Conservation (phyloP, 2,797 vertebrate genomes). For the Austrolebias charrua region DNA sequence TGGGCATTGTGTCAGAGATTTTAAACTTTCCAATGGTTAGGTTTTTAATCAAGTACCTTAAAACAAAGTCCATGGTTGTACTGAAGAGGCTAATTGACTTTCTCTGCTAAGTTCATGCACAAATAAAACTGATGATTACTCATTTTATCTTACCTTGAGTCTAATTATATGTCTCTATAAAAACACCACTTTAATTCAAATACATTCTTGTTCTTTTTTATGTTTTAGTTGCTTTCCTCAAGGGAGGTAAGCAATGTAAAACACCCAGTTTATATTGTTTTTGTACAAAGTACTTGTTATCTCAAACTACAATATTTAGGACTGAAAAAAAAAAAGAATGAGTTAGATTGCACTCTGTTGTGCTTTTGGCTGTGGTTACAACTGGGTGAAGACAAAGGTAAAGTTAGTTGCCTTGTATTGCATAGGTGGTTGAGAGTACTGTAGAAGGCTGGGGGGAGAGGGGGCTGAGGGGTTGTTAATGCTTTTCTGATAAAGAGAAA, state of each 20-base stretch:
- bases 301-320: conserved; percentile 67
- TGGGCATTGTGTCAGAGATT: too few species aligned
- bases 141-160: conserved; percentile 63
- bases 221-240: conserved; percentile 19
- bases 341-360: conserved; percentile 73
- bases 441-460: conserved; percentile 1
- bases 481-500: conserved; percentile 83
- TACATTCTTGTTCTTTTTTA: conserved; percentile 22
- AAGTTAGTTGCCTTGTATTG: conserved; percentile 75
- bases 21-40: conserved; percentile 22
- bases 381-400: conserved; percentile 39
- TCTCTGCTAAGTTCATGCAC: conserved; percentile 58
- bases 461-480: conserved; percentile 60
- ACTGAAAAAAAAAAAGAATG: conserved; percentile 51
- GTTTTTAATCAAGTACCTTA: conserved; percentile 2
- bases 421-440: conserved; percentile 23
- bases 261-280: conserved; percentile 61
- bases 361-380: conserved; percentile 66
- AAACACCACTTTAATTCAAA: conserved; percentile 11
- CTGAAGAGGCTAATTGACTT: neutral
- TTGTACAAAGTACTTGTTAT: conserved; percentile 57
- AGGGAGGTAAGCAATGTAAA: conserved; percentile 29
- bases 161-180: conserved; percentile 50
- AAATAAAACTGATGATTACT: conserved; percentile 56
- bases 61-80: neutral